Base-by-base conservation (phyloP, 2,113 vertebrate genomes). In the Cygnus atratus region DNA sequence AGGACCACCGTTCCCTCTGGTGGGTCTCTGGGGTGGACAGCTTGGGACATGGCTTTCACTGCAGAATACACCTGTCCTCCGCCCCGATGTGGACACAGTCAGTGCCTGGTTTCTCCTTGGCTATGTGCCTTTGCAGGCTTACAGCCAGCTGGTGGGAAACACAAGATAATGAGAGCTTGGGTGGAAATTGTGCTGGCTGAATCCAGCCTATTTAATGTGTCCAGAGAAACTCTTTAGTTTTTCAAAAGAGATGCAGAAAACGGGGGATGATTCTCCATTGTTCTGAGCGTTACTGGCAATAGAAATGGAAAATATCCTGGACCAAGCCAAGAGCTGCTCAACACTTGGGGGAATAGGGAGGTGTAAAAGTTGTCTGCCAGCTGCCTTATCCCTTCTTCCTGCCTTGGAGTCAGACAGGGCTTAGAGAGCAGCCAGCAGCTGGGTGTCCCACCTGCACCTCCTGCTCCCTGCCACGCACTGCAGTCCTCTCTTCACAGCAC, bases 261-360 rank as follows among this genome's bases (percentile, higher is more conserved):
- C 63, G 76, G 62, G 41, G 55, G 82, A 73, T 93, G 55, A 62
- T 86, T 94, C 68, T 86, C 46, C 68, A 88, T 93, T 95, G 92
- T 91, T 91, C 63, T 86, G 59, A 26, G 55, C 0, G 0, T 75
- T 66, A 43, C 83, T 95, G 90, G 72, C 92, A 90, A 77, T 18
- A 67, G 61, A 81, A 88, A 87, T 75, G 85, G 93, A 92, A 96
- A 95, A 91, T 91, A 81, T 72, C 71, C 76, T 31, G 2, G 1
- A 31, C 59, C 25, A 67, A 85, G 72, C 63, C 79, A 94, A 91
- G 76, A 83, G 50, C 41, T 81, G 59, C 61, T 90, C 65, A 52
- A 74, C 33, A 6, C 46, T 84, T 90, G 43, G 39, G 76, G 85
- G 90, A 91, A 80, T 8, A 74, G 35, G 35, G 73, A 71, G 65